A percentile compares a stretch with the other conserved stretches of the same genome.
Evolutionary conservation across 2,888 invertebrate genomes (phyloP).

Genomic region (Acronicta psi): DNA sequence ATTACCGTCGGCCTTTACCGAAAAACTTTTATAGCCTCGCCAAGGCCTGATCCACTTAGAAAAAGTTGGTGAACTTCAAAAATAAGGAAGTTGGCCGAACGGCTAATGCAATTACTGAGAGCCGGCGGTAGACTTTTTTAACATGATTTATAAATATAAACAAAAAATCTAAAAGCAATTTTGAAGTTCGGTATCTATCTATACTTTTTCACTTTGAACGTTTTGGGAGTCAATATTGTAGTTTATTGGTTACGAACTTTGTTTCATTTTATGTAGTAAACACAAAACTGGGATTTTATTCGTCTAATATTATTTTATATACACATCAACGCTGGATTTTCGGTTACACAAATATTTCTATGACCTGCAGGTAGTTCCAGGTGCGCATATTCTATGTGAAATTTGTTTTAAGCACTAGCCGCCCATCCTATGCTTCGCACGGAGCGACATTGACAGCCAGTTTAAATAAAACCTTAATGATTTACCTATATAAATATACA

Average conservation of each 20-base stretch:
- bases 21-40: conserved; percentile 62
- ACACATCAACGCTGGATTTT: too few species aligned
- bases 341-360: too few species aligned
- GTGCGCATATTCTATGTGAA: too few species aligned
- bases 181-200: conserved; percentile 31
- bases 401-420: too few species aligned
- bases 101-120: conserved; percentile 74
- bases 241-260: conserved; percentile 8
- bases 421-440: too few species aligned
- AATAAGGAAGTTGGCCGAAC: conserved; percentile 68
- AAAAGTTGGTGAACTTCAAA: conserved; percentile 73
- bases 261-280: not conserved
- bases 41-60: conserved; percentile 72
- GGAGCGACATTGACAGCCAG: too few species aligned
- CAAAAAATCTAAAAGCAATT: conserved; percentile 59
- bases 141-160: conserved; percentile 59
- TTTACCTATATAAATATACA: too few species aligned
- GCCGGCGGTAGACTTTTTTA: conserved; percentile 55
- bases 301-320: too few species aligned
- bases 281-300: not conserved
- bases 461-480: too few species aligned
- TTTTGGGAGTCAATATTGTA: conserved; percentile 8
- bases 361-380: too few species aligned
- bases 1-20: conserved; percentile 62
- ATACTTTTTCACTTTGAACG: conserved; percentile 15